phyloP scores from a whole-genome alignment of 2,113 vertebrate species.

The Clinocottus analis region DNA sequence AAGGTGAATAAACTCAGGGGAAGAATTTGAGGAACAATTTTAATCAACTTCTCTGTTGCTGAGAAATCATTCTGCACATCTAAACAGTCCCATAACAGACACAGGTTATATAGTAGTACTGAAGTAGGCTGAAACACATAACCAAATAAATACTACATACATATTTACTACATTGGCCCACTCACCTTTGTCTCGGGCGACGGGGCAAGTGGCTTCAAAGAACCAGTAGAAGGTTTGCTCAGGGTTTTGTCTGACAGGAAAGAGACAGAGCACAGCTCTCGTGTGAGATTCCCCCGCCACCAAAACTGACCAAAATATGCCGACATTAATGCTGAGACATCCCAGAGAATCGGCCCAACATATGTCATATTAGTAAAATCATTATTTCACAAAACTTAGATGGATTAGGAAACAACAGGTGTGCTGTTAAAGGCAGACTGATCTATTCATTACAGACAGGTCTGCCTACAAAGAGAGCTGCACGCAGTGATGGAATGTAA shows the following conservation, averaged over 20 bases:
- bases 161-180: background rate
- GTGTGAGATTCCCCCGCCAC: background rate
- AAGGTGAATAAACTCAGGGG: background rate
- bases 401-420: background rate
- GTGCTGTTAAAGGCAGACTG: background rate
- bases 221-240: constrained; percentile 88
- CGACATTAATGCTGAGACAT: background rate
- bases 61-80: background rate
- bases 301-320: background rate
- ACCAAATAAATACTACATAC: background rate
- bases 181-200: constrained; percentile 87
- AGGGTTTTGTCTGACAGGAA: constrained; percentile 82
- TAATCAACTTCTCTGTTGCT: constrained; percentile 27
- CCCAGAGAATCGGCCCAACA: background rate
- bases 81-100: background rate
- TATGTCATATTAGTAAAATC: background rate
- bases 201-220: constrained; percentile 87
- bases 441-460: background rate
- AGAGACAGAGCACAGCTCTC: constrained; percentile 24
- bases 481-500: background rate
- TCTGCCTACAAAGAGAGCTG: background rate
- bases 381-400: background rate
- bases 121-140: background rate
- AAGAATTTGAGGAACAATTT: constrained; percentile 31
- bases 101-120: background rate